phyloP scores from a whole-genome alignment of 2,797 vertebrate genomes.

The Silurus lanzhouensis region DNA sequence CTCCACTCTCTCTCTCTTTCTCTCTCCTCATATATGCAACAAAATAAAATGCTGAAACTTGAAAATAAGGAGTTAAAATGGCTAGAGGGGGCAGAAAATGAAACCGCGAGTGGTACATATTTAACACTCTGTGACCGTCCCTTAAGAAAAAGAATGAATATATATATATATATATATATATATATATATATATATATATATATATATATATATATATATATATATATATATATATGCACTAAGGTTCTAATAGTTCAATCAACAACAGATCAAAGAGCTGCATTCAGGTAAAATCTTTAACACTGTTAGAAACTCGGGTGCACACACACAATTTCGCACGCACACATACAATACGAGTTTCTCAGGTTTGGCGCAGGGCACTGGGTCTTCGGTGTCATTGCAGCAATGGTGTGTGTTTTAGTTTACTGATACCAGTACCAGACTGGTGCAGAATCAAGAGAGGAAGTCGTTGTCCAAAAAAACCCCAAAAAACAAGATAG shows the following conservation, averaged over 20 bases:
- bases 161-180: neutral
- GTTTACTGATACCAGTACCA: constrained; percentile 72
- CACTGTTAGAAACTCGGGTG: constrained; percentile 68
- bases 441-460: constrained; percentile 64
- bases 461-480: constrained; percentile 4
- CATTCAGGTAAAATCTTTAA: constrained; percentile 77
- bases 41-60: constrained; percentile 65
- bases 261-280: constrained; percentile 78
- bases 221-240: constrained; percentile 56
- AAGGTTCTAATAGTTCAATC: constrained; percentile 74
- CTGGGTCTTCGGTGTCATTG: constrained; percentile 48
- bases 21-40: constrained; percentile 56
- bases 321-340: constrained; percentile 30
- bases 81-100: constrained; percentile 57
- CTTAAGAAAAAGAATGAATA: constrained; percentile 64
- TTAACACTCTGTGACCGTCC: constrained; percentile 70
- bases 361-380: constrained; percentile 53
- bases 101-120: constrained; percentile 70
- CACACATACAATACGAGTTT: constrained; percentile 53
- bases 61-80: constrained; percentile 64
- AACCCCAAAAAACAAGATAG: constrained; percentile 16
- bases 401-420: constrained; percentile 34
- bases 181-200: constrained; percentile 7
- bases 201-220: constrained; percentile 24
- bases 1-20: constrained; percentile 45